A percentile compares a stretch with the other conserved stretches of the same genome.
phyloP scores from a whole-genome alignment of 2,888 invertebrate species.

The Mythimna lalbum region DNA sequence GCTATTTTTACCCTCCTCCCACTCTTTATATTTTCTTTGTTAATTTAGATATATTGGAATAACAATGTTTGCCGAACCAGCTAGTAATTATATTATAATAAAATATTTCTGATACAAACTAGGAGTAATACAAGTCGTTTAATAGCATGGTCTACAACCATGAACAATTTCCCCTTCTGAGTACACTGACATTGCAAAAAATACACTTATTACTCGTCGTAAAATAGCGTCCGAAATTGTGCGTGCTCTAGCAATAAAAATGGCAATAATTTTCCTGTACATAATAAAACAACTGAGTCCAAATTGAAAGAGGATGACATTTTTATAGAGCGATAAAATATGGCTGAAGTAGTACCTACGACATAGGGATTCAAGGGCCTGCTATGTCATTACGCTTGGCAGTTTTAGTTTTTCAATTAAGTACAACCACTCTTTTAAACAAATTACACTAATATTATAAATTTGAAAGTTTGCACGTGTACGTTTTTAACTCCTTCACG shows the following conservation, averaged over 20 bases:
- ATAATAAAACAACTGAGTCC: slow-evolving; percentile 76
- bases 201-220: slow-evolving; percentile 54
- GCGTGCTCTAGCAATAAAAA: slow-evolving; percentile 78
- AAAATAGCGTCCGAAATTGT: slow-evolving; percentile 71
- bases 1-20: no score
- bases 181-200: slow-evolving; percentile 48
- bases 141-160: slow-evolving; percentile 40
- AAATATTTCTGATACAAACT: no score
- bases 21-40: no score
- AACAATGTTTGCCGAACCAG: no score
- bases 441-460: neutral
- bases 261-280: slow-evolving; percentile 77
- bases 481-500: no score
- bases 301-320: slow-evolving; percentile 81
- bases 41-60: no score
- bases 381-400: slow-evolving; percentile 10
- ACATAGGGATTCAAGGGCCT: slow-evolving; percentile 62
- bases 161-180: slow-evolving; percentile 50
- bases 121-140: no score
- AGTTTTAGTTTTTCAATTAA: slow-evolving; percentile 23
- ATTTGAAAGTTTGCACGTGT: no score
- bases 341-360: slow-evolving; percentile 60
- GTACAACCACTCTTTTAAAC: neutral
- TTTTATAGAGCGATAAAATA: slow-evolving; percentile 84
- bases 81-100: no score